Conservation (phyloP, 2,888 invertebrate genomes). For the Drosophila meridiana region DNA sequence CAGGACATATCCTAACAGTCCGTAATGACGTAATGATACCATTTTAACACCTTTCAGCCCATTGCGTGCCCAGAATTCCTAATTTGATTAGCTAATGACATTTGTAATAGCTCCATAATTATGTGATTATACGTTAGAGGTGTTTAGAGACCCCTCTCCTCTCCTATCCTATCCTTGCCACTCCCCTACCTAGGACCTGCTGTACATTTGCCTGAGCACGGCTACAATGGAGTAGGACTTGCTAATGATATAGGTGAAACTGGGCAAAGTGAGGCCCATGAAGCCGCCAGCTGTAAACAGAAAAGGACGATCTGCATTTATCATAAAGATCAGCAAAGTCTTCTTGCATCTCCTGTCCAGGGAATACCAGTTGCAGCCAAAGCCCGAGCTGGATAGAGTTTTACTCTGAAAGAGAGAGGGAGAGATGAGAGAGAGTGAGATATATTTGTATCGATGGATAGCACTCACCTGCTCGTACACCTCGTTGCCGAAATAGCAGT, state of each 20-base stretch:
- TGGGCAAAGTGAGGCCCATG: constrained; percentile 68
- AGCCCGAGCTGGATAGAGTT: constrained; percentile 65
- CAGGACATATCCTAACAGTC: no score
- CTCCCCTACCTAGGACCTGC: not conserved
- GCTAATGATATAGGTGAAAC: constrained; percentile 72
- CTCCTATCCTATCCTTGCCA: no score
- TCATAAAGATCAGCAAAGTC: constrained; percentile 61
- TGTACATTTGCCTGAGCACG: constrained; percentile 68
- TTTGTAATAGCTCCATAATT: not conserved
- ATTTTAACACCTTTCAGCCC: not conserved
- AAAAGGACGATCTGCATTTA: constrained; percentile 57
- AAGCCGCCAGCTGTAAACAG: constrained; percentile 76
- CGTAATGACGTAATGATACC: not conserved
- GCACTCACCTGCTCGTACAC: constrained; percentile 55
- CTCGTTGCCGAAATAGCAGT: constrained; percentile 81
- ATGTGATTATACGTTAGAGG: constrained; percentile 2
- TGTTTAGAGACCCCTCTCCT: no score
- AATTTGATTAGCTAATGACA: not conserved
- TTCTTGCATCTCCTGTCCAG: constrained; percentile 61
- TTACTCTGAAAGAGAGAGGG: constrained; percentile 58
- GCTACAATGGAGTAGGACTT: constrained; percentile 77
- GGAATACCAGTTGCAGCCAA: constrained; percentile 66
- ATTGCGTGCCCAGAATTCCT: not conserved
- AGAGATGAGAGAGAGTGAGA: not conserved
- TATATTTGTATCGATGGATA: no score